Evolutionary conservation across 2,888 invertebrate genomes (phyloP), one percentile per base, ranked within the genome.

Genomic region (Polydrusus cervinus): DNA sequence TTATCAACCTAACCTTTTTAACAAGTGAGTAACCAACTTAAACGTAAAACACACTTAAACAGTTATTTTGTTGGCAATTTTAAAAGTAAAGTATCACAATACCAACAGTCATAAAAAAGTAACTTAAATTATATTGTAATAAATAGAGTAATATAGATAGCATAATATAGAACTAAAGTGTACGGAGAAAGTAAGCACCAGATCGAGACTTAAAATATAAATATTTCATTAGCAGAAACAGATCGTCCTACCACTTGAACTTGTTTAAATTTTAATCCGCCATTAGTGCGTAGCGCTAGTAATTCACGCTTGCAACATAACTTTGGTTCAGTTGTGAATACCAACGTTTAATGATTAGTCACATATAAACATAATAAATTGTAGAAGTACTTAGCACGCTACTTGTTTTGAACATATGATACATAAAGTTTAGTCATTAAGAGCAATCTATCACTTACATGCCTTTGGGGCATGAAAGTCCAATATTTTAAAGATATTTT

Each of bases 41-140:
- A 38, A 60, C 14, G 10, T 7, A 60, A 60, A 40, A 38, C 18
- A 34, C 57, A 60, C 14, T 30, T 38, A 0, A 51, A 30, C 30
- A 30, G 11, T 34, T 60, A 34, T 60, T 38, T 18, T 53, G 62
- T 62, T 70, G 70, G 62, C 53, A 62, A 61, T 60, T 65, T 25
- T 20, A 45, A 72, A 57, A 45, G n/a, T 38, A 62, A 62, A 62
- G 70, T 74, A 74, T 74, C 74, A 74, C 74, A 74, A 38, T 65
- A 74, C 74, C 74, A 74, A 70, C 74, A 74, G 74, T 62, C 25
- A 30, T 70, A 62, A 60, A 25, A 60, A 14, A 11, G 6, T 51
- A 64, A 53, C 34, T 9, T 10, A 67, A 53, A 13, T 14, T 1
- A 53, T 13, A 30, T 25, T 16, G 14, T 47, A 30, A 7, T 14